Base-by-base conservation (phyloP, 1,140 invertebrate genomes). In the Wasmannia auropunctata region DNA sequence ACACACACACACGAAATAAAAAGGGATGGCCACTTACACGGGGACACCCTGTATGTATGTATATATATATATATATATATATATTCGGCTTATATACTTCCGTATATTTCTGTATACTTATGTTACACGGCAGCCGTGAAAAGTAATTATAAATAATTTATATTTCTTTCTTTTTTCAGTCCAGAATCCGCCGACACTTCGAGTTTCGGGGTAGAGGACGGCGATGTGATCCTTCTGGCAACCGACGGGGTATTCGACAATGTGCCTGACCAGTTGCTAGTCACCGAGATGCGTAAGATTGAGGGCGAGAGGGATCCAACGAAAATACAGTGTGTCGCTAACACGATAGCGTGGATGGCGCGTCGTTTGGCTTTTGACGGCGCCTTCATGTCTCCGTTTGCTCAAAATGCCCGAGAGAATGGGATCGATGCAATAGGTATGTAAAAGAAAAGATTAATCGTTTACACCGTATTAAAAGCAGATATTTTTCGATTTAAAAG, bases 201-300 rank as follows among this genome's bases (percentile, higher is more conserved):
- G 40, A 98, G 98, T 93, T 98, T 99, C 93, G 96, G 97, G 7
- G 98, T 99, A 3, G 97, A 99, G 94, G 97, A 98, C 93, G 99
- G 99, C 58, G 99, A 99, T 95, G 97, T 99, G 49, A 98, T 99
- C 91, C 96, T 99, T 40, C 96, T 99, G 51, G 99, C 98, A 49
- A 99, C 99, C 2, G 99, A 99, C 95, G 99, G 99, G 62, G 98
- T 99, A 28, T 99, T 99, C 95, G 99, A 99, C 95, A 99, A 99
- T 96, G 97, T 99, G 90, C 98, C 98, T 84, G 98, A 99, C 91
- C 97, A 97, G 85, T 96, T 99, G 92, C 96, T 99, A 91, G 95
- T 98, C 75, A 96, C 97, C 19, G 97, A 98, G 95, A 96, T 99
- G 94, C 94, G 96, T 49, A 97, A 97, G 95, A 93, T 96, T 75